Percentiles rank a stretch among this genome's conserved stretches.
These are phyloP conservation scores for Piprites chloris DNA, from an alignment of 2,113 vertebrate species.

Conservation along the genomic window DNA sequence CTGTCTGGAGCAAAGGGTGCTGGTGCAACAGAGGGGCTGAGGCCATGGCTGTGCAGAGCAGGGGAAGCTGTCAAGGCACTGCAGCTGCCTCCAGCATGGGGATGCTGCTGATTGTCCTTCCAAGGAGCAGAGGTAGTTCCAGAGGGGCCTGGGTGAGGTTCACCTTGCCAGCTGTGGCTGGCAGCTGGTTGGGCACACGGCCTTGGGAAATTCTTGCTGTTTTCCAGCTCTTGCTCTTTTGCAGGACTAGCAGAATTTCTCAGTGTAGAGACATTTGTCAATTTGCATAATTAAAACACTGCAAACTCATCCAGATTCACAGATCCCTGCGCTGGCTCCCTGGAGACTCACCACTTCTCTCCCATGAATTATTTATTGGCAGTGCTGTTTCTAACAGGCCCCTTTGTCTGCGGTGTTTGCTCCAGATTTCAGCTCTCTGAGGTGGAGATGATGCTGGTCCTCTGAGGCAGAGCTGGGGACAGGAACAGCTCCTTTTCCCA, in stretches of 20 bases:
- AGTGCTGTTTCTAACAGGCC: background rate
- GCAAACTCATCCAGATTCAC: constrained; percentile 60
- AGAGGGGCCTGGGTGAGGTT: background rate
- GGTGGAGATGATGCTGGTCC: background rate
- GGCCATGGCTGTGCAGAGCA: fast-evolving
- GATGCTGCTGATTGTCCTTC: background rate
- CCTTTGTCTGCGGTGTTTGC: constrained; percentile 22
- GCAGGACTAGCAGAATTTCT: constrained; percentile 50
- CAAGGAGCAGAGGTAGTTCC: background rate
- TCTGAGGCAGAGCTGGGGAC: background rate
- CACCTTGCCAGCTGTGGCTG: constrained; percentile 30
- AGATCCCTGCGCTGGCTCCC: constrained; percentile 50
- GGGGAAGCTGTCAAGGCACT: background rate
- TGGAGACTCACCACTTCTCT: constrained; percentile 31
- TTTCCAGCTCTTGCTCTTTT: constrained; percentile 47
- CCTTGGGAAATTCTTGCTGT: constrained; percentile 8
- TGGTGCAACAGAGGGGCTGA: background rate
- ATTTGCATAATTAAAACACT: constrained; percentile 69
- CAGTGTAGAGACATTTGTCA: constrained; percentile 59
- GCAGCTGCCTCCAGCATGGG: fast-evolving
- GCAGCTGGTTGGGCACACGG: background rate
- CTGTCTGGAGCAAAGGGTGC: background rate
- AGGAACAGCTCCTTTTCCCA: background rate
- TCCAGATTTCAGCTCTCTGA: background rate
- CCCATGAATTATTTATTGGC: constrained; percentile 55